phyloP scores from a whole-genome alignment of 2,888 invertebrate genomes.

The Allygus modestus region DNA sequence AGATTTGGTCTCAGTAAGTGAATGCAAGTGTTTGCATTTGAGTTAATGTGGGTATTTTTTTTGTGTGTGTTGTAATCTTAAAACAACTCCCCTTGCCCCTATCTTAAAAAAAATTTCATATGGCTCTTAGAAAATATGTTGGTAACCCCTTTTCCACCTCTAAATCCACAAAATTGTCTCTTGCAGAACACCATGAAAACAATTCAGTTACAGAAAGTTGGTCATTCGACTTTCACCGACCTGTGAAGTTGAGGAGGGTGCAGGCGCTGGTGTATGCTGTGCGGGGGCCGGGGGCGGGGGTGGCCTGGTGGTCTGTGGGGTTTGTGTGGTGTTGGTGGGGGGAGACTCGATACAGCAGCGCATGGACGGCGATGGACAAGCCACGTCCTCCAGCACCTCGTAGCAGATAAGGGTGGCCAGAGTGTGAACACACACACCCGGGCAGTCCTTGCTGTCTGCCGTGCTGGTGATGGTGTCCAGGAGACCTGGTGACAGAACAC shows the following conservation, averaged over 20 bases:
- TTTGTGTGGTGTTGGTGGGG: constrained; percentile 66
- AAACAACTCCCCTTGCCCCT: too few relatives aligned
- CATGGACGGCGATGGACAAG: constrained; percentile 89
- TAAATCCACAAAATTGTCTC: too few relatives aligned
- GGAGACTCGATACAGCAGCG: constrained; percentile 90
- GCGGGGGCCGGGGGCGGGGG: constrained; percentile 62
- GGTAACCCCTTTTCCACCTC: too few relatives aligned
- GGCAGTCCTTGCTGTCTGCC: constrained; percentile 90
- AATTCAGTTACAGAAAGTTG: neutral
- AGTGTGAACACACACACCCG: constrained; percentile 92
- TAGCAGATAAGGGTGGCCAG: constrained; percentile 91
- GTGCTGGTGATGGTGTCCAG: constrained; percentile 91
- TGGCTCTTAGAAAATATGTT: too few relatives aligned
- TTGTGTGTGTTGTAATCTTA: too few relatives aligned
- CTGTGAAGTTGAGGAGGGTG: constrained; percentile 52
- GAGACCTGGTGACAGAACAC: constrained; percentile 79
- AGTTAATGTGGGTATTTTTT: too few relatives aligned
- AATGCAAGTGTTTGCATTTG: too few relatives aligned
- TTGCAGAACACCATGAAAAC: too few relatives aligned
- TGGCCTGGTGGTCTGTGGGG: constrained; percentile 61
- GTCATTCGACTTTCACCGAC: too few relatives aligned
- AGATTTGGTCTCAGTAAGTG: too few relatives aligned
- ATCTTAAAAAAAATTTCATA: too few relatives aligned
- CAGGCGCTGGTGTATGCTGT: constrained; percentile 68
- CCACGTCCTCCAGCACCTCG: constrained; percentile 89